Evolutionary conservation across 2,888 invertebrate species (phyloP).

Genomic region (Pimpla rufipes): DNA sequence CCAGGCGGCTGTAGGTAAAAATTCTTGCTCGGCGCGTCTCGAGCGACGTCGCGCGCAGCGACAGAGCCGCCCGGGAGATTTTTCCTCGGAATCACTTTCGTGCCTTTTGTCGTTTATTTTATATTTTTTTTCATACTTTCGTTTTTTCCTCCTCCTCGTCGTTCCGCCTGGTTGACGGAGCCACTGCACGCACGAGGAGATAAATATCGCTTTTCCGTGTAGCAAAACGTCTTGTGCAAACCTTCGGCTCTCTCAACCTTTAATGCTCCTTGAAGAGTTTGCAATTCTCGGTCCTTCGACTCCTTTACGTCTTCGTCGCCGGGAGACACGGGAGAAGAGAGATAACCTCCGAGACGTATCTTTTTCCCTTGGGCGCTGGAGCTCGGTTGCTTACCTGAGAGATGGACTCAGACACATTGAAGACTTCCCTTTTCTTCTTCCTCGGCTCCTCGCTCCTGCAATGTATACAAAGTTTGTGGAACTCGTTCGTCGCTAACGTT

Average conservation of each 20-base stretch:
- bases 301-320: background rate
- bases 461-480: constrained; percentile 1
- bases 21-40: too few relatives aligned
- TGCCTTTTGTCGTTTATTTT: background rate
- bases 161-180: constrained; percentile 1
- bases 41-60: too few relatives aligned
- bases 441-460: background rate
- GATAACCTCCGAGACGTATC: background rate
- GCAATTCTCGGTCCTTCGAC: constrained; percentile 13
- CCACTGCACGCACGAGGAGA: constrained; percentile 13
- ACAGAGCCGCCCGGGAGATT: background rate
- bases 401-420: background rate
- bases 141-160: too few relatives aligned
- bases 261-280: constrained; percentile 31
- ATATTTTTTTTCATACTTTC: background rate
- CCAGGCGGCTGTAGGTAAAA: too few relatives aligned
- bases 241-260: constrained; percentile 18
- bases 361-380: constrained; percentile 3
- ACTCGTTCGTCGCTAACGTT: background rate
- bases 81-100: constrained; percentile 1
- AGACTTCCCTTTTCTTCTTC: background rate
- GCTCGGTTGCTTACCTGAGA: background rate
- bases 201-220: constrained; percentile 4
- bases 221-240: constrained; percentile 16
- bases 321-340: background rate